phyloP scores from a whole-genome alignment of 2,797 vertebrate species.

The Pangasius krempfi region DNA sequence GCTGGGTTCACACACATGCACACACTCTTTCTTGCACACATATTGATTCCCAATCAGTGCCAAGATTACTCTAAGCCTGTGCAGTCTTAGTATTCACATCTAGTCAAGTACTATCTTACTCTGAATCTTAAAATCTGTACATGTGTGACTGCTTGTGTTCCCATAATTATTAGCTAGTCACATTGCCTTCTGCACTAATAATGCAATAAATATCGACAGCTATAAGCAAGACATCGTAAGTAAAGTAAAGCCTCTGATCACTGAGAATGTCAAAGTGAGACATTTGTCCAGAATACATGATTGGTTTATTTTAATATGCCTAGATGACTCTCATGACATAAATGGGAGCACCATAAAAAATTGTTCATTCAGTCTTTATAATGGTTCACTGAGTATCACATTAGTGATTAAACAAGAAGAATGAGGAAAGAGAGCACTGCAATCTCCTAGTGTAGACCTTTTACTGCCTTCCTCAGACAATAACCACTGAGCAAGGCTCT shows the following conservation, averaged over 20 bases:
- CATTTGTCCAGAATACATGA: conserved; percentile 70
- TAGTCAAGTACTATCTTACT: conserved; percentile 47
- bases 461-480: conserved; percentile 1
- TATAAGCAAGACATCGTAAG: conserved; percentile 28
- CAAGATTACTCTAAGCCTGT: conserved; percentile 53
- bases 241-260: conserved; percentile 50
- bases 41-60: conserved; percentile 58
- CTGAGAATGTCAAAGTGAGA: conserved; percentile 65
- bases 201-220: conserved; percentile 33
- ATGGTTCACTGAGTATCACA: conserved; percentile 74
- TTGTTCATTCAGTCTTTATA: conserved; percentile 73
- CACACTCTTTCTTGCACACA: conserved; percentile 14
- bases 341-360: conserved; percentile 75
- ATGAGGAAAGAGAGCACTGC: conserved; percentile 58
- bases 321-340: conserved; percentile 76
- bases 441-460: conserved; percentile 58
- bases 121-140: conserved; percentile 44
- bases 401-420: conserved; percentile 69
- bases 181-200: neutral
- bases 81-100: conserved; percentile 47
- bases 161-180: conserved; percentile 42
- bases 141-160: conserved; percentile 30
- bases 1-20: neutral
- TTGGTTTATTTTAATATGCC: conserved; percentile 78
- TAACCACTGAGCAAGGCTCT: neutral